Conservation (phyloP, 2,888 invertebrate genomes). For the Callyntrura sp. region DNA sequence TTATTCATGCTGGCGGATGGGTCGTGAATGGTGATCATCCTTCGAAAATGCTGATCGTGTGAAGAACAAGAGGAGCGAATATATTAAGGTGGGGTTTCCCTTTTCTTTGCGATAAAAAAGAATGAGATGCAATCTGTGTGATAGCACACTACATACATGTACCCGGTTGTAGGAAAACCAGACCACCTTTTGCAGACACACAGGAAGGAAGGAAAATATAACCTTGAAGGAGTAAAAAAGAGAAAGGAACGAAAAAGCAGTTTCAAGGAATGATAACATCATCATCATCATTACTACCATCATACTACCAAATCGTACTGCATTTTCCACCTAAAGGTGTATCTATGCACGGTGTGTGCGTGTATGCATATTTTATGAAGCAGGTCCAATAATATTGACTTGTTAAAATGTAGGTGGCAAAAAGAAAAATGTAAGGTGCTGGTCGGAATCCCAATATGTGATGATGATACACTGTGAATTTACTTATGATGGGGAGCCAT, state of each 20-base stretch:
- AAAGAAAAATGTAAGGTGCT: conserved; percentile 25
- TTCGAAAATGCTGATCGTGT: conserved; percentile 75
- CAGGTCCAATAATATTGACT: conserved; percentile 69
- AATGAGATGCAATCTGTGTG: conserved; percentile 47
- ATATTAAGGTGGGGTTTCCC: conserved; percentile 46
- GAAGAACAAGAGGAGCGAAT: conserved; percentile 57
- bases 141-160: no score
- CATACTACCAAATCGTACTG: neutral
- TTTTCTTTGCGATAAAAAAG: conserved; percentile 41
- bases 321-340: neutral
- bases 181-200: neutral
- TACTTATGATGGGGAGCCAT: conserved; percentile 2
- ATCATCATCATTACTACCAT: conserved; percentile 15
- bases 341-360: neutral
- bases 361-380: conserved; percentile 74
- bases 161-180: neutral
- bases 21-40: conserved; percentile 51
- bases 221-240: conserved; percentile 50
- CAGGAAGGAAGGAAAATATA: conserved; percentile 54
- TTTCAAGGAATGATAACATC: conserved; percentile 51
- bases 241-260: conserved; percentile 41
- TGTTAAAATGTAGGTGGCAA: conserved; percentile 72
- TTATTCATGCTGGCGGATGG: conserved; percentile 50
- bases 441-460: conserved; percentile 24
- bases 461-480: conserved; percentile 1